A percentile compares a stretch with the other conserved stretches of the same genome.
These are phyloP conservation scores for Amphimallon solstitiale DNA, from an alignment of 2,888 invertebrate species.

Conservation along the genomic window DNA sequence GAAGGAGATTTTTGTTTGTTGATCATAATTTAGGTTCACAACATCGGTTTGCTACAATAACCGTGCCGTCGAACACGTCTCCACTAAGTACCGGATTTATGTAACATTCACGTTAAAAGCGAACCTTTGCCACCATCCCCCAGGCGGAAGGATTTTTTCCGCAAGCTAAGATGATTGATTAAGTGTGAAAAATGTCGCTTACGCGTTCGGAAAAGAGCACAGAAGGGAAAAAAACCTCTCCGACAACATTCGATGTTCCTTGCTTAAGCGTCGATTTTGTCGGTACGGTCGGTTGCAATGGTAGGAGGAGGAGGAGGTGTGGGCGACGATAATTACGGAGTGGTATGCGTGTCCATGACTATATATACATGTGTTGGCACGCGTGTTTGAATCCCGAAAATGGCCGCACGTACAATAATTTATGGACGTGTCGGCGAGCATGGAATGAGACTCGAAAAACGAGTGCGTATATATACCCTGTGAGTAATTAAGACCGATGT, in stretches of 20 bases:
- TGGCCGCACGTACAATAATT: constrained; percentile 17
- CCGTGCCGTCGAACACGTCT: neutral
- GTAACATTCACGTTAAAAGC: constrained; percentile 8
- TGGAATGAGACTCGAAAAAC: neutral
- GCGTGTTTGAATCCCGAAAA: constrained; percentile 26
- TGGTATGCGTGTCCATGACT: constrained; percentile 27
- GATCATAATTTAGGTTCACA: too few relatives aligned
- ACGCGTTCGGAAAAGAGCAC: too few relatives aligned
- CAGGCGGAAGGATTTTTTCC: neutral
- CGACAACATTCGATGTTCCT: too few relatives aligned
- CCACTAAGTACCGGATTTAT: constrained; percentile 6
- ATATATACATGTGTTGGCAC: constrained; percentile 30
- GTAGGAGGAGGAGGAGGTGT: neutral
- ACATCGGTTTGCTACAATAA: neutral
- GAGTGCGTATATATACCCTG: constrained; percentile 3
- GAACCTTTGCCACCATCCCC: neutral
- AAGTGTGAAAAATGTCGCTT: constrained; percentile 5
- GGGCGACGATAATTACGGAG: constrained; percentile 13
- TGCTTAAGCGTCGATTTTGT: neutral
- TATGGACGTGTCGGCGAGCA: constrained; percentile 10
- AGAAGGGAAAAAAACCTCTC: too few relatives aligned
- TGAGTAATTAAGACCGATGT: constrained; percentile 23
- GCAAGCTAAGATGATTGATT: constrained; percentile 8
- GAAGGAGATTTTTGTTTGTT: too few relatives aligned
- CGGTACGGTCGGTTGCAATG: neutral